These are phyloP conservation scores for Pheosia tremula DNA, from an alignment of 2,888 invertebrate genomes.

Conservation along the genomic window DNA sequence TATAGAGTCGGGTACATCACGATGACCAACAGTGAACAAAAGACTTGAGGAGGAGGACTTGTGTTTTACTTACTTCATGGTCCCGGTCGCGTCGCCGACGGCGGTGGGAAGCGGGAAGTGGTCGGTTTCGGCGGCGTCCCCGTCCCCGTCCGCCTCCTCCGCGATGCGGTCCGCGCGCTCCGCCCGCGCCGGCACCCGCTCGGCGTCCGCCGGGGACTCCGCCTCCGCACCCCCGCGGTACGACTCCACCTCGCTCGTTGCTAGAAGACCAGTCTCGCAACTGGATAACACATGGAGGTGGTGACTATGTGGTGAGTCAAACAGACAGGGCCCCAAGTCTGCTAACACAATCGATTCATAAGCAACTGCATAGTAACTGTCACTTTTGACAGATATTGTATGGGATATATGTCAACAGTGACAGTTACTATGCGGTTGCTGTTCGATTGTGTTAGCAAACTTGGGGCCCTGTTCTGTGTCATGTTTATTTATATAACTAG, in stretches of 20 bases:
- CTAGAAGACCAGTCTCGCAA: slow-evolving; percentile 86
- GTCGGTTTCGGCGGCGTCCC: slow-evolving; percentile 24
- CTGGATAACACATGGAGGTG: slow-evolving; percentile 58
- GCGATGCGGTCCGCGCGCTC: slow-evolving; percentile 70
- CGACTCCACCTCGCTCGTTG: slow-evolving; percentile 87
- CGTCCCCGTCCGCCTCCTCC: slow-evolving; percentile 61
- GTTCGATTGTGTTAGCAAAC: no score
- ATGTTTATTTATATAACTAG: no score
- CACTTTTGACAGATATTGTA: no score
- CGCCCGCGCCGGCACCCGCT: slow-evolving; percentile 47
- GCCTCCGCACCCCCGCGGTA: slow-evolving; percentile 47
- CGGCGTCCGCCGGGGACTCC: not conserved
- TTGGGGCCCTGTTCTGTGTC: no score
- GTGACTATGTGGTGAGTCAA: not conserved
- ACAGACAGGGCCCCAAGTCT: no score
- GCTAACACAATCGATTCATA: no score
- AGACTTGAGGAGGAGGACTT: no score
- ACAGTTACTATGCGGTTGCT: no score
- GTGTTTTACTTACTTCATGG: slow-evolving; percentile 50
- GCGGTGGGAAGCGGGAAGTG: slow-evolving; percentile 44
- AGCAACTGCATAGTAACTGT: no score
- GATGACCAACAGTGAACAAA: no score
- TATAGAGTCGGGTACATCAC: no score
- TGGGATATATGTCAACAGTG: no score
- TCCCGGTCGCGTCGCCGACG: slow-evolving; percentile 39